These are phyloP conservation scores for Nothobranchius furzeri DNA, from an alignment of 2,113 vertebrate species.

Conservation along the genomic window DNA sequence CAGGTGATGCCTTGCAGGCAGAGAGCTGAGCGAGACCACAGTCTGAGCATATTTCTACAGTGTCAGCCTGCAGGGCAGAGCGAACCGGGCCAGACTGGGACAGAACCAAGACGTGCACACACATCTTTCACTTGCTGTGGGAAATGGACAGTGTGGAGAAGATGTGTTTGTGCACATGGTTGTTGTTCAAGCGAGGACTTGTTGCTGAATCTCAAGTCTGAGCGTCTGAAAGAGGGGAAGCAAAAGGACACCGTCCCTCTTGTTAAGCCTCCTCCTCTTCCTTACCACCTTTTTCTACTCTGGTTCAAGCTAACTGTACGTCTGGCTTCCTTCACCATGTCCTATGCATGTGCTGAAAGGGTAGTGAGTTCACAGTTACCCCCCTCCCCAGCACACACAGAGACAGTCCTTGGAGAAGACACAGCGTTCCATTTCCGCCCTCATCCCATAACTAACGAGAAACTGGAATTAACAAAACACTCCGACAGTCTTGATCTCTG, in stretches of 20 bases:
- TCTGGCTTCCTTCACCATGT: constrained; percentile 65
- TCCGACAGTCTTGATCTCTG: constrained; percentile 44
- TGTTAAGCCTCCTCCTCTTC: constrained; percentile 35
- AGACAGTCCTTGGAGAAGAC: constrained; percentile 62
- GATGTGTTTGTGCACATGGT: constrained; percentile 69
- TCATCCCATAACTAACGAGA: constrained; percentile 53
- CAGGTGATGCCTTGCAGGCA: constrained; percentile 74
- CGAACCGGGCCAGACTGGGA: constrained; percentile 48
- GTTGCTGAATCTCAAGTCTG: constrained; percentile 56
- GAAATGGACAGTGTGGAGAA: constrained; percentile 41
- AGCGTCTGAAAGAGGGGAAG: constrained; percentile 64
- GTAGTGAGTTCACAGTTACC: constrained; percentile 60
- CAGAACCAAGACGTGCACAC: constrained; percentile 35
- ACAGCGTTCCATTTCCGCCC: constrained; percentile 49
- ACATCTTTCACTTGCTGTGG: constrained; percentile 38
- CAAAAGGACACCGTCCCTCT: constrained; percentile 38
- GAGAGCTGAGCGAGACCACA: constrained; percentile 46
- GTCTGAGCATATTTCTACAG: constrained; percentile 53
- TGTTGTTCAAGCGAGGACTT: constrained; percentile 54
- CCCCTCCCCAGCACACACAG: constrained; percentile 13
- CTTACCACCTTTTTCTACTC: constrained; percentile 29
- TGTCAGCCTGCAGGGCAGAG: constrained; percentile 41
- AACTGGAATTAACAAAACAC: constrained; percentile 59
- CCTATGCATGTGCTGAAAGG: constrained; percentile 47
- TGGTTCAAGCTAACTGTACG: constrained; percentile 41